A percentile compares a stretch with the other conserved stretches of the same genome.
phyloP scores from a whole-genome alignment of 2,113 vertebrate species.

The Sialia sialis region DNA sequence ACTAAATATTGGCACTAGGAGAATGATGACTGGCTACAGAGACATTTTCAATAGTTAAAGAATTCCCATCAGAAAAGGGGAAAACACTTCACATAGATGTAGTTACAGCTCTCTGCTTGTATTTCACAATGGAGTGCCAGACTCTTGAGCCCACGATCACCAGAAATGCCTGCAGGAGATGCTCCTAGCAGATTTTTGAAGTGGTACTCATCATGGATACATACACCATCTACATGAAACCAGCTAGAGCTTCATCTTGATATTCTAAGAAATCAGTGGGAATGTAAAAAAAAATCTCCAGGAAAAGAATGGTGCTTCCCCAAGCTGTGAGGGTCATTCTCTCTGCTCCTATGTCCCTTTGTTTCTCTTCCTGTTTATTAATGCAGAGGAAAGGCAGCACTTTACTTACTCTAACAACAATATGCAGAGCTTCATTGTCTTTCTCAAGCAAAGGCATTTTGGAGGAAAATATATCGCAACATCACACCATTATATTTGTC shows the following conservation, averaged over 20 bases:
- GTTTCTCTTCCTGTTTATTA: neutral
- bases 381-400: neutral
- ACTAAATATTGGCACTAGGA: neutral
- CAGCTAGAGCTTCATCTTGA: neutral
- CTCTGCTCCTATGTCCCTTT: neutral
- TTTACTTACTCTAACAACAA: neutral
- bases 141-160: neutral
- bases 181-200: neutral
- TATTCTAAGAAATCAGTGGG: neutral
- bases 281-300: neutral
- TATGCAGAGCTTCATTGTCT: neutral
- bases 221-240: neutral
- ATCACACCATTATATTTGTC: neutral
- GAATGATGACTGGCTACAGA: neutral
- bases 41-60: neutral
- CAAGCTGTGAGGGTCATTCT: neutral
- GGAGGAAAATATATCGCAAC: neutral
- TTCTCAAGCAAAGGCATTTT: neutral
- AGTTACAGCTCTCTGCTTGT: neutral
- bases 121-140: neutral
- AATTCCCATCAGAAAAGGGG: neutral
- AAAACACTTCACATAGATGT: neutral
- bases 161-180: neutral
- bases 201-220: neutral
- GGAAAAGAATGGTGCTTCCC: neutral